Conservation (phyloP, 2,888 invertebrate species). For the Drosophila monieri region DNA sequence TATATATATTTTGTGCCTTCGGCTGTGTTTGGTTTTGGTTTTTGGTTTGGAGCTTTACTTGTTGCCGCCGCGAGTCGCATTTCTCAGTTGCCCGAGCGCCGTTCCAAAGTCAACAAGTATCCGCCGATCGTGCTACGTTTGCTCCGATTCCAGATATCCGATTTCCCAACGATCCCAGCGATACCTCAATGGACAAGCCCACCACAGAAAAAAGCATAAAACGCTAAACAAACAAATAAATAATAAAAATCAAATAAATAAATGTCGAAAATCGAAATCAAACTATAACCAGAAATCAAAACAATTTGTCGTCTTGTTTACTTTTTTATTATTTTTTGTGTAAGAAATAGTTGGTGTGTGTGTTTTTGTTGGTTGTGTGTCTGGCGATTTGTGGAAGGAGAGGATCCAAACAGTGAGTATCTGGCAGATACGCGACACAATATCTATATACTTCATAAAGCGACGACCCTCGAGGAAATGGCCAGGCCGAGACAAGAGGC, state of each 20-base stretch:
- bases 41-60: constrained; percentile 63
- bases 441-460: constrained; percentile 10
- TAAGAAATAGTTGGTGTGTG: too few species aligned
- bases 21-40: constrained; percentile 11
- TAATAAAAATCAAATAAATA: constrained; percentile 3
- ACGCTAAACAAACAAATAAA: not conserved
- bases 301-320: constrained; percentile 5
- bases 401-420: constrained; percentile 18
- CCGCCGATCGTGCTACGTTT: constrained; percentile 19
- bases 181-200: not conserved
- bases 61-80: constrained; percentile 45
- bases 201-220: too few species aligned
- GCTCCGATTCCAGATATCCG: constrained; percentile 2
- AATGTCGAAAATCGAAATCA: not conserved
- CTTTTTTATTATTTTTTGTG: not conserved
- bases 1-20: constrained; percentile 15
- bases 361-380: not conserved
- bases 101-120: constrained; percentile 77
- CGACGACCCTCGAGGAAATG: constrained; percentile 24
- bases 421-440: constrained; percentile 16
- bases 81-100: constrained; percentile 72
- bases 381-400: constrained; percentile 3
- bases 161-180: not conserved
- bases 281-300: constrained; percentile 15
- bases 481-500: constrained; percentile 33